Evolutionary conservation across 2,888 invertebrate genomes (phyloP).

Genomic region (Flexamia atlantica): DNA sequence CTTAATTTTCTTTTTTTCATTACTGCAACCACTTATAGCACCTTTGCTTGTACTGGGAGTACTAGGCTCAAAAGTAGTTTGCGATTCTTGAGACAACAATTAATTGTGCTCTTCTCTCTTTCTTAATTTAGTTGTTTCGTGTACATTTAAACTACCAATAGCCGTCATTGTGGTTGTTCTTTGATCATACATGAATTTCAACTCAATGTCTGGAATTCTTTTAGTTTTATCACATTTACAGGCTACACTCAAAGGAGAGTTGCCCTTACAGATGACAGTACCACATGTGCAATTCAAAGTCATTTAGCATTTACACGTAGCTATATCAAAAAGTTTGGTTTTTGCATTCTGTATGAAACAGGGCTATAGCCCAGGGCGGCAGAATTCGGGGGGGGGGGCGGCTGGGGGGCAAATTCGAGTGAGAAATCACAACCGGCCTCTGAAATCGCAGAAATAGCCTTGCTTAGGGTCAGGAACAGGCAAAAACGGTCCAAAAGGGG

Average conservation of each 20-base stretch:
- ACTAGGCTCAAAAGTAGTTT: conserved; percentile 8
- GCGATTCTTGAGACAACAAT: conserved; percentile 29
- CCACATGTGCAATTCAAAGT: no score
- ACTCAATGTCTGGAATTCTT: conserved; percentile 14
- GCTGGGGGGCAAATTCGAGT: no score
- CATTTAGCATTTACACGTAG: no score
- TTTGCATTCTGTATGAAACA: neutral
- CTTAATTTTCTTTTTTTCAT: conserved; percentile 3
- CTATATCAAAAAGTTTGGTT: no score
- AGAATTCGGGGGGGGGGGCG: no score
- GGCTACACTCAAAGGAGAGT: neutral
- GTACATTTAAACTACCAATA: conserved; percentile 20
- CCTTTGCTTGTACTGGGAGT: conserved; percentile 32
- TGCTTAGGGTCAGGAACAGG: no score
- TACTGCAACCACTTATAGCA: conserved; percentile 32
- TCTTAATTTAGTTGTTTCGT: neutral
- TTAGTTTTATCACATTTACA: conserved; percentile 7
- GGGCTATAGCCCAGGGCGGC: no score
- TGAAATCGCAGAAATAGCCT: no score
- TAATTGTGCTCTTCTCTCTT: neutral
- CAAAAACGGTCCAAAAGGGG: no score
- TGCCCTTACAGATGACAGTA: no score
- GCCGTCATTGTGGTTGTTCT: neutral
- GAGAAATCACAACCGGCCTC: no score
- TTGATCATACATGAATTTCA: neutral